Evolutionary conservation across 2,888 invertebrate species (phyloP), one percentile per base, ranked within the genome.

Genomic region (Trichogramma dendrolimi): DNA sequence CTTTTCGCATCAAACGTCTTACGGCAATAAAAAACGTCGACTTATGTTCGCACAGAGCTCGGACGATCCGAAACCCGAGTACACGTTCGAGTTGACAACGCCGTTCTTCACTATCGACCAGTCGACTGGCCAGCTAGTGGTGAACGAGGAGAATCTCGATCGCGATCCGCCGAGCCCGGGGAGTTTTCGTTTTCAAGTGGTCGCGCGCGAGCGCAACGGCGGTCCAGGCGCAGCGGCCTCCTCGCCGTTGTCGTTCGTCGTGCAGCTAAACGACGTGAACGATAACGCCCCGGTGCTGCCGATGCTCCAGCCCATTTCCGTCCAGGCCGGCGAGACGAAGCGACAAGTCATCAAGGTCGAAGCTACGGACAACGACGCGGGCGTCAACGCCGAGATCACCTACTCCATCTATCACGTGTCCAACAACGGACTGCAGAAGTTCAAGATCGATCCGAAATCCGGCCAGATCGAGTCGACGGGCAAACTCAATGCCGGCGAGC

Each of bases 391-490:
- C 27, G 85, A 86, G 59, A 84, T 94, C 64, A 85, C 86, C 47
- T 95, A 92, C 81, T 89, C 89, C 70, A 91, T 95, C 67, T 91
- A 91, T 77, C 94, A 94, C 81, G 91, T 94, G 6, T 93, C 94
- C 65, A 94, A 94, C 80, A 93, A 93, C 78, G 94, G 94, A 1
- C 84, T 87, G 65, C 89, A 89, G 71, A 93, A 92, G 79, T 94
- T 95, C 77, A 85, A 85, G 71, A 92, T 95, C 71, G 88, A 94
- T 74, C 86, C 90, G 55, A 84, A 83, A 70, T 89, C 88, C 10
- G 94, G 94, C 39, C 84, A 88, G 68, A 87, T 89, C 77, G 88
- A 91, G 63, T 89, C 92, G 14, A 85, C 87, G n/a, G 90, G 90
- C 4, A 89, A 91, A 60, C 77, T 94, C 8, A 86, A 88, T 75